Conservation (phyloP, 2,888 invertebrate species). For the Hydrotaea diabolus region DNA sequence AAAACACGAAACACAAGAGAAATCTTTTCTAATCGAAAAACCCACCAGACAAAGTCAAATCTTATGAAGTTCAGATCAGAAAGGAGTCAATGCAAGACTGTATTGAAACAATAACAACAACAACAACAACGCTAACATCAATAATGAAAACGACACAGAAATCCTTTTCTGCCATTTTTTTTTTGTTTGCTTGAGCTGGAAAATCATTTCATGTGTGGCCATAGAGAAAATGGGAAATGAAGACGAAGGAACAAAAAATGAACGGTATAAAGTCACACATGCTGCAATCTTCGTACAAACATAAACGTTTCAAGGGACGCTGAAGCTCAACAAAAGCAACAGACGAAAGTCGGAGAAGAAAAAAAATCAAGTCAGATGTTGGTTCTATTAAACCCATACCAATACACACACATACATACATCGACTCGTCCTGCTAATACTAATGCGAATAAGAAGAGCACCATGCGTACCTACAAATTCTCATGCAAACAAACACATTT, state of each 20-base stretch:
- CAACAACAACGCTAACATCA: not conserved
- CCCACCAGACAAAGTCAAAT: no score
- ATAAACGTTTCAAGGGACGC: not conserved
- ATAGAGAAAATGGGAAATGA: not conserved
- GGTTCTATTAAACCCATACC: constrained; percentile 10
- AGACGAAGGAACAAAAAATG: no score
- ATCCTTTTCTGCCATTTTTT: not conserved
- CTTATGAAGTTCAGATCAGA: not conserved
- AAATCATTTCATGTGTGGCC: not conserved
- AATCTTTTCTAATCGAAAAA: no score
- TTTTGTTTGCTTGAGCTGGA: not conserved
- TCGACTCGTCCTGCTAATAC: not conserved
- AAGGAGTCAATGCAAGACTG: not conserved
- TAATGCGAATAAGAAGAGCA: not conserved
- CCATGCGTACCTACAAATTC: not conserved
- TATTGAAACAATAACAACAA: not conserved
- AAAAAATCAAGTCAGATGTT: constrained; percentile 35
- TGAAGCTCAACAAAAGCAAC: not conserved
- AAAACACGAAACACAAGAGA: no score
- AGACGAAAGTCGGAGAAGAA: not conserved
- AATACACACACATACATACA: not conserved
- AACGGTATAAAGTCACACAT: constrained; percentile 8
- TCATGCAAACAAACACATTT: not conserved
- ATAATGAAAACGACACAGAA: not conserved
- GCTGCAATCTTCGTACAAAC: constrained; percentile 1